Evolutionary conservation across 64 coral and sea anemone species (phyloP), one percentile per base, ranked within the genome.

Genomic region (Exaiptasia diaphana): DNA sequence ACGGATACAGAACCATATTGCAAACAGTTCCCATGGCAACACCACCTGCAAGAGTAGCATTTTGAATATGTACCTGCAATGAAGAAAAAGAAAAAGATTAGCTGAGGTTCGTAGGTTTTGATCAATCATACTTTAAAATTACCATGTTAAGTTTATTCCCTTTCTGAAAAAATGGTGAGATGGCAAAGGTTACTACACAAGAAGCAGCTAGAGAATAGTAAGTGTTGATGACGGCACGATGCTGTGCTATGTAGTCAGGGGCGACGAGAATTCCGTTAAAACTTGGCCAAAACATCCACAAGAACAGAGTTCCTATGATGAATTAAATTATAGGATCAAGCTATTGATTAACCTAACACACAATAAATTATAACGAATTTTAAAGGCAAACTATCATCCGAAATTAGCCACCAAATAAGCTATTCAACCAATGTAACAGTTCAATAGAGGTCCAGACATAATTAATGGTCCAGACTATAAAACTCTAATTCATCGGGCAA

Each of bases 241-340:
- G 93, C 32, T 97, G 93, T 32, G 72, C 85, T 6, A 88, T 63
- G 42, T 86, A 90, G 71, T 82, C 82, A 77, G 81, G 81, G 18
- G 87, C 77, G 25, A 87, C 93, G 7, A 97, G 44, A 57, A 80
- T 82, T 10, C 77, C 82, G 37, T 97, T 97, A 56, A 97, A 97
- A 74, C 93, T 97, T 29, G 93, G 88, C 93, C 93, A 97, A 77
- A 86, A 97, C 77, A 97, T 58, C 93, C 93, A 97, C 33, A 97
- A 67, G 77, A 97, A 97, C 48, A 97, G 60, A 30, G 93, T 90
- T 38, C 93, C 93, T 93, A 23, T 17, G 4, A 49, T 18, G 1
- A 43, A 37, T 50, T 17, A 25, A 34, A 23, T 3, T 2, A 13
- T 5, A 31, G 49, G 48, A 39, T 38, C 22, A 43, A 37, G 3